These are phyloP conservation scores for Tetraodon nigroviridis DNA, from an alignment of 2,113 vertebrate species.

Conservation along the genomic window DNA sequence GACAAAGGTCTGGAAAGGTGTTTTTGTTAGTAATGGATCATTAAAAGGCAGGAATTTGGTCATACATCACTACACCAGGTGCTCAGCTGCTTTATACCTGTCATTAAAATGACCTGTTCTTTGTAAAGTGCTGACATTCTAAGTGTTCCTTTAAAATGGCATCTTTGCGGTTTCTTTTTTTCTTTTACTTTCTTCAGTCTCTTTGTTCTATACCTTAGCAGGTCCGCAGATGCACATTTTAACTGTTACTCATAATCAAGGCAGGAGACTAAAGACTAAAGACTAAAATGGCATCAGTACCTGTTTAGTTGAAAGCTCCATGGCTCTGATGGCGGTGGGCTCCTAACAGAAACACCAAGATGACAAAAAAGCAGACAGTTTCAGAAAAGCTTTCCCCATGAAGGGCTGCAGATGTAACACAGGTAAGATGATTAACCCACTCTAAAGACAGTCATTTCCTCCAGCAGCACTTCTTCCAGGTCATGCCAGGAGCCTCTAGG, in stretches of 20 bases:
- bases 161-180: slow-evolving; percentile 13
- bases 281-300: slow-evolving; percentile 57
- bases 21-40: slow-evolving; percentile 1
- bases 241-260: too few species aligned
- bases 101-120: slow-evolving; percentile 28
- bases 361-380: not conserved
- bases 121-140: slow-evolving; percentile 20
- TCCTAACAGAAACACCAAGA: slow-evolving; percentile 74
- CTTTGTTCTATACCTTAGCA: slow-evolving; percentile 43
- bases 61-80: slow-evolving; percentile 1
- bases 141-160: slow-evolving; percentile 26
- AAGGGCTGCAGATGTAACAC: not conserved
- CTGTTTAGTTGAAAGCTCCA: slow-evolving; percentile 98
- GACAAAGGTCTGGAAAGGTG: not conserved
- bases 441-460: slow-evolving; percentile 96
- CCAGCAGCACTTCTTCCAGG: slow-evolving; percentile 94
- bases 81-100: slow-evolving; percentile 10
- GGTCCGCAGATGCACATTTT: slow-evolving; percentile 3
- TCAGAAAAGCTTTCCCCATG: not conserved
- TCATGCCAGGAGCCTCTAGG: slow-evolving; percentile 97
- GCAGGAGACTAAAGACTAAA: too few species aligned
- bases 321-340: slow-evolving; percentile 85
- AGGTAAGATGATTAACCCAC: slow-evolving; percentile 68
- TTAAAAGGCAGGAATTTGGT: slow-evolving; percentile 17
- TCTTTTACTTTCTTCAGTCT: slow-evolving; percentile 3